Evolutionary conservation across 2,888 invertebrate species (phyloP).

Genomic region (Ctenicera cuprea): DNA sequence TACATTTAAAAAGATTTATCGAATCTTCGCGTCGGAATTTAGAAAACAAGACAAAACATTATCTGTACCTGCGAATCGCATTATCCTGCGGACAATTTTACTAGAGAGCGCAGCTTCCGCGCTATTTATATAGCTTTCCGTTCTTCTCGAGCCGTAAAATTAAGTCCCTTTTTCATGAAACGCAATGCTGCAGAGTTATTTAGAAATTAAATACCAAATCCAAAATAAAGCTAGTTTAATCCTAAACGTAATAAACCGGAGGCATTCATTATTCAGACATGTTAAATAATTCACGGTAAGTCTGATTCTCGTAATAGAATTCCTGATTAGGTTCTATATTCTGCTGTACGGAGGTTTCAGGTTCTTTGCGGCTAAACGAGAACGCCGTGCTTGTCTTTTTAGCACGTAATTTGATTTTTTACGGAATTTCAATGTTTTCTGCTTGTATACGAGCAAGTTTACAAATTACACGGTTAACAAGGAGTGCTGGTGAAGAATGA

Average conservation of each 20-base stretch:
- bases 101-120: slow-evolving; percentile 13
- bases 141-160: slow-evolving; percentile 33
- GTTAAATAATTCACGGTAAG: slow-evolving; percentile 63
- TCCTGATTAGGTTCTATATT: slow-evolving; percentile 64
- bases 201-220: slow-evolving; percentile 58
- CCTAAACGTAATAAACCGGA: slow-evolving; percentile 62
- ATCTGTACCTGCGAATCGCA: slow-evolving; percentile 17
- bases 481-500: not conserved
- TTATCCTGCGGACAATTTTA: slow-evolving; percentile 30
- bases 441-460: not conserved
- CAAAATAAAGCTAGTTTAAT: slow-evolving; percentile 62
- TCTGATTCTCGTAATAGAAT: slow-evolving; percentile 67
- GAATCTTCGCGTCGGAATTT: too few relatives aligned
- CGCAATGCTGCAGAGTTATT: slow-evolving; percentile 40
- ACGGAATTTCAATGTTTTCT: not conserved
- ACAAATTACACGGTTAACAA: slow-evolving; percentile 1
- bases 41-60: slow-evolving; percentile 12
- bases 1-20: too few relatives aligned
- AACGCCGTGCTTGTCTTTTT: slow-evolving; percentile 8
- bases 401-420: slow-evolving; percentile 24
- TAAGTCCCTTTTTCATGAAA: slow-evolving; percentile 43
- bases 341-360: slow-evolving; percentile 55
- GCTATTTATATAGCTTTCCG: slow-evolving; percentile 36
- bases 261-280: slow-evolving; percentile 62
- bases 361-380: slow-evolving; percentile 35